A percentile compares a stretch with the other conserved stretches of the same genome.
Evolutionary conservation across 2,797 vertebrate species (phyloP).

Genomic region (Enteromius anoplus): DNA sequence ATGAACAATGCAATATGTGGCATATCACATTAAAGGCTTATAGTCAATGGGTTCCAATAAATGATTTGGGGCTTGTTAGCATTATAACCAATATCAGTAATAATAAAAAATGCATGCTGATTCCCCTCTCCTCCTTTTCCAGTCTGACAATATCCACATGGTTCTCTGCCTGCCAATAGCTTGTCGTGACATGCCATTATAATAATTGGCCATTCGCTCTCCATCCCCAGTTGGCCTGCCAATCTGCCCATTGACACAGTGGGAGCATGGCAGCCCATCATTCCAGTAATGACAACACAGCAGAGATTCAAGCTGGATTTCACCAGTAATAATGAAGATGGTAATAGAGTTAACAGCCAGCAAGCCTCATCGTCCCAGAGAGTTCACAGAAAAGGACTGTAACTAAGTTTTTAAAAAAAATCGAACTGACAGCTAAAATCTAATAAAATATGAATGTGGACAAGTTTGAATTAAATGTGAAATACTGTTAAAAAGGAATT

Average conservation of each 20-base stretch:
- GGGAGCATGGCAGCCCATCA: slow-evolving; percentile 59
- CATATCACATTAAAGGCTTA: background rate
- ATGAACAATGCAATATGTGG: background rate
- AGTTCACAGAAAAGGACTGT: slow-evolving; percentile 26
- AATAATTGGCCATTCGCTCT: slow-evolving; percentile 79
- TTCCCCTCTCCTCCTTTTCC: slow-evolving; percentile 59
- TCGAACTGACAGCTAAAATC: background rate
- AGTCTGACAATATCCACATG: slow-evolving; percentile 67
- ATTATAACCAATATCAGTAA: slow-evolving; percentile 24
- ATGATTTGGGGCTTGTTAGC: slow-evolving; percentile 2
- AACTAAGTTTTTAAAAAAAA: slow-evolving; percentile 20
- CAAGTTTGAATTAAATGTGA: background rate
- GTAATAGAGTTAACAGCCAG: slow-evolving; percentile 19
- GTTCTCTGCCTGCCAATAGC: slow-evolving; percentile 70
- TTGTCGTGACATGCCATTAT: slow-evolving; percentile 80
- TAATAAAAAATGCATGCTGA: slow-evolving; percentile 52
- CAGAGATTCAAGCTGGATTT: slow-evolving; percentile 40
- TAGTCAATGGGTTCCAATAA: background rate
- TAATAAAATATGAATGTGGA: background rate
- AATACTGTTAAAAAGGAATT: background rate
- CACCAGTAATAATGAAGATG: slow-evolving; percentile 31
- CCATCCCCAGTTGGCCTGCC: slow-evolving; percentile 64
- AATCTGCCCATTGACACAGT: slow-evolving; percentile 72
- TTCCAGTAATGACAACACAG: slow-evolving; percentile 65
- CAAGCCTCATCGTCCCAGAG: background rate